Conservation (phyloP, 2,113 vertebrate genomes). For the Tragelaphus scriptus region DNA sequence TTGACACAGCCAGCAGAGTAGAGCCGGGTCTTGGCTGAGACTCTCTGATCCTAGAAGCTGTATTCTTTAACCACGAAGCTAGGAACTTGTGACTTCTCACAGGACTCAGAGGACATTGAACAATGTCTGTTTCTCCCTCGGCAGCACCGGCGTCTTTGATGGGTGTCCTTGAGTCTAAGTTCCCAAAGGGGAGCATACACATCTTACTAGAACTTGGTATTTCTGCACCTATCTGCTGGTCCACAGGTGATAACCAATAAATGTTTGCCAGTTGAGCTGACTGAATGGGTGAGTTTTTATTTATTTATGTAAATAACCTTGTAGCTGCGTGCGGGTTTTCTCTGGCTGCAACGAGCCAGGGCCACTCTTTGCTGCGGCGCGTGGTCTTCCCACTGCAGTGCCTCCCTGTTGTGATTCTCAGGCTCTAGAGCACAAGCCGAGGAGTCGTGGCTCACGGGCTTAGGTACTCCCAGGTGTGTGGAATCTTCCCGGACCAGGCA, state of each 20-base stretch:
- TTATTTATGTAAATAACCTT: background rate
- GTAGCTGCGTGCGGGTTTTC: fast-evolving
- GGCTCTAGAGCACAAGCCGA: background rate
- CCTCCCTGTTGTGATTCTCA: background rate
- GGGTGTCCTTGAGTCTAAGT: background rate
- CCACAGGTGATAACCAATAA: background rate
- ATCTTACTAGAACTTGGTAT: background rate
- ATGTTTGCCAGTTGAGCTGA: background rate
- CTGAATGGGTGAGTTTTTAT: background rate
- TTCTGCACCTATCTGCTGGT: background rate
- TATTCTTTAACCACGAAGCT: background rate
- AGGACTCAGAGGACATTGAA: background rate
- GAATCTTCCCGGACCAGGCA: background rate
- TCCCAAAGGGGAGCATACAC: background rate
- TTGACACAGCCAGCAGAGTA: background rate
- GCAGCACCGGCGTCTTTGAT: background rate
- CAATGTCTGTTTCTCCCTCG: background rate
- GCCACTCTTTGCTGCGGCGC: fast-evolving
- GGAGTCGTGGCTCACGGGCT: fast-evolving
- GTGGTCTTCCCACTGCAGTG: fast-evolving
- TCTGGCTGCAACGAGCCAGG: fast-evolving
- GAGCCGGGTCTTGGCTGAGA: background rate
- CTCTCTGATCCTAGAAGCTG: background rate
- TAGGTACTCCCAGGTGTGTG: background rate
- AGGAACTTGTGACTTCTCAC: background rate